A percentile compares a stretch with the other conserved stretches of the same genome.
phyloP scores from a whole-genome alignment of 2,888 invertebrate genomes.

The Eupithecia inturbata region DNA sequence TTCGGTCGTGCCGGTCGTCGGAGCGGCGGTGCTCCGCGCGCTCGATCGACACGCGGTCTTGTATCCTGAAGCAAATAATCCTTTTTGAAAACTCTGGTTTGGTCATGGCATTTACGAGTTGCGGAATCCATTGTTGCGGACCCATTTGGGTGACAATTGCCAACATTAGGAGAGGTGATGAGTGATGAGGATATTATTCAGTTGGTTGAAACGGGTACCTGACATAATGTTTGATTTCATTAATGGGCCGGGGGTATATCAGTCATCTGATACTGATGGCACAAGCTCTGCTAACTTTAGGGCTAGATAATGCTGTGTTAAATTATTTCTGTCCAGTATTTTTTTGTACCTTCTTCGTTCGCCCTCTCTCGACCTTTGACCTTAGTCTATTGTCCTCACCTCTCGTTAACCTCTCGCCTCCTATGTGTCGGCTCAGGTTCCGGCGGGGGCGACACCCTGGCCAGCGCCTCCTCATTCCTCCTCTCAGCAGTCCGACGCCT shows the following conservation, averaged over 20 bases:
- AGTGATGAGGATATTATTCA: too few species aligned
- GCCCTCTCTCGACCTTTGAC: slow-evolving; percentile 4
- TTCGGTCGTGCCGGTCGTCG: slow-evolving; percentile 58
- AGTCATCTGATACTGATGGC: not conserved
- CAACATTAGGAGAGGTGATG: too few species aligned
- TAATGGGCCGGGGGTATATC: not conserved
- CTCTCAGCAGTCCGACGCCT: slow-evolving; percentile 62
- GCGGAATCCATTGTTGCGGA: too few species aligned
- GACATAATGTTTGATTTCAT: too few species aligned
- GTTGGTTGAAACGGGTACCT: too few species aligned
- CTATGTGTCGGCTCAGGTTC: slow-evolving; percentile 46
- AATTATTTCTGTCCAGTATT: not conserved
- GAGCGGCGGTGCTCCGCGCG: slow-evolving; percentile 59
- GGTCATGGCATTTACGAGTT: too few species aligned
- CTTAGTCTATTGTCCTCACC: slow-evolving; percentile 39
- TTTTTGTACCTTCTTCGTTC: not conserved
- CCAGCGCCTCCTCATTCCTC: slow-evolving; percentile 70
- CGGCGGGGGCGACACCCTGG: slow-evolving; percentile 69
- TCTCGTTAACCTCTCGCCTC: slow-evolving; percentile 46
- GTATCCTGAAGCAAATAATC: slow-evolving; percentile 47
- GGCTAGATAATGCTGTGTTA: not conserved
- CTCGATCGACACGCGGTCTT: slow-evolving; percentile 54
- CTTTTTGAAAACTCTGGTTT: too few species aligned
- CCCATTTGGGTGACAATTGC: too few species aligned
- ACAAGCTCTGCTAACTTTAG: too few species aligned